Conservation (phyloP, 2,797 vertebrate species). For the Spinus olivaceus region DNA sequence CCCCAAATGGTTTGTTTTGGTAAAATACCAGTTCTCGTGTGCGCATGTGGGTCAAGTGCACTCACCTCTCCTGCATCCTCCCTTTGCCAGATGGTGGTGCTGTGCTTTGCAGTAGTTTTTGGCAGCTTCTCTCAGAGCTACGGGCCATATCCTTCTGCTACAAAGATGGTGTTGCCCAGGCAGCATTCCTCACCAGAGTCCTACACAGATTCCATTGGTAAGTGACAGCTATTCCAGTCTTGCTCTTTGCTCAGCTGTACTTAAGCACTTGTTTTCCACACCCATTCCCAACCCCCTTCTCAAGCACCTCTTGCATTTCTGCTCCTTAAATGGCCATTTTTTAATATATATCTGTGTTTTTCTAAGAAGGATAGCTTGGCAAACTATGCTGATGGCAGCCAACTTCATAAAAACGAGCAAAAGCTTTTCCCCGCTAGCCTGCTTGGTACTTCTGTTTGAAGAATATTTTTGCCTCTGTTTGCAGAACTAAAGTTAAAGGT, state of each 20-base stretch:
- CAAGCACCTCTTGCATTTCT: background rate
- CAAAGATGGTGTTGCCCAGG: conserved; percentile 80
- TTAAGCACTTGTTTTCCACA: background rate
- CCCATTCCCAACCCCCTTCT: background rate
- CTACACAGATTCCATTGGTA: conserved; percentile 85
- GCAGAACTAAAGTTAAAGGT: background rate
- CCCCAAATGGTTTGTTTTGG: background rate
- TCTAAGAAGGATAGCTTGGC: background rate
- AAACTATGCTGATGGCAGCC: background rate
- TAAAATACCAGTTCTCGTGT: background rate
- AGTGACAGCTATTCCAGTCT: background rate
- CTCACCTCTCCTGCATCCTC: background rate
- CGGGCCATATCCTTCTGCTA: conserved; percentile 81
- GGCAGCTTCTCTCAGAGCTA: conserved; percentile 90
- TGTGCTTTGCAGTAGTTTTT: conserved; percentile 91
- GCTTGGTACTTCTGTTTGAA: background rate
- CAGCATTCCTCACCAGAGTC: conserved; percentile 82
- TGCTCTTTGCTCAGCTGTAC: background rate
- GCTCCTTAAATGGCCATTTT: background rate
- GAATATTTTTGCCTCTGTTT: background rate
- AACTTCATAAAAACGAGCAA: background rate
- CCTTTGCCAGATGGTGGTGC: conserved; percentile 83
- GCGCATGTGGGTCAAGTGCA: background rate
- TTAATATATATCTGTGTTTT: background rate
- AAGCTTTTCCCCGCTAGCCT: background rate